These are phyloP conservation scores for Cyphomyrmex costatus DNA, from an alignment of 1,140 invertebrate species.

Conservation along the genomic window DNA sequence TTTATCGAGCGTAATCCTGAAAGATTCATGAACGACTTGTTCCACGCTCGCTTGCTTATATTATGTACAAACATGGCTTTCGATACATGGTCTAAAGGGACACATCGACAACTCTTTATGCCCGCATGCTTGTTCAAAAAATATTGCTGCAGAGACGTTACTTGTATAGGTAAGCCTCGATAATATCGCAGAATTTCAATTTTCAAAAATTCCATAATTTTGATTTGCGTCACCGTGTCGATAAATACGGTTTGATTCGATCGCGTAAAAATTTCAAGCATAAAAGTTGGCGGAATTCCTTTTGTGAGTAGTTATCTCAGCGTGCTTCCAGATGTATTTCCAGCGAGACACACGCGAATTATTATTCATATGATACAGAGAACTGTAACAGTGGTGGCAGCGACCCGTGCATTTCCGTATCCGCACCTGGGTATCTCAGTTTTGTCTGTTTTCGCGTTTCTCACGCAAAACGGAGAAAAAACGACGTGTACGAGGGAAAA, in stretches of 20 bases:
- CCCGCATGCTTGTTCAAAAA: conserved; percentile 3
- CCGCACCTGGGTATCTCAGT: conserved; percentile 48
- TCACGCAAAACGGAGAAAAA: conserved; percentile 28
- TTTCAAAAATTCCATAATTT: conserved; percentile 33
- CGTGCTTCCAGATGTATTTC: conserved; percentile 28
- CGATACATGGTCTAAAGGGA: conserved; percentile 25
- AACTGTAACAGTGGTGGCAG: background rate
- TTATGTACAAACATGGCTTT: conserved; percentile 47
- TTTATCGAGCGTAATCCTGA: conserved; percentile 74
- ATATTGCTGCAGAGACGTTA: conserved; percentile 30
- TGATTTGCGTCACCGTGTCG: background rate
- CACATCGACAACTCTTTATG: conserved; percentile 21
- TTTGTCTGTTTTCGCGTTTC: conserved; percentile 40
- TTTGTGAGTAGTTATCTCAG: conserved; percentile 12
- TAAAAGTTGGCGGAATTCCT: background rate
- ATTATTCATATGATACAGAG: conserved; percentile 42
- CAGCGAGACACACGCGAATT: conserved; percentile 16
- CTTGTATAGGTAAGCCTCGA: background rate
- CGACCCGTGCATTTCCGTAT: conserved; percentile 20
- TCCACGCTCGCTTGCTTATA: conserved; percentile 49
- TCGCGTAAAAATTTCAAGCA: conserved; percentile 12
- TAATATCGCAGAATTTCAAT: conserved; percentile 31
- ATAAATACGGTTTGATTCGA: background rate
- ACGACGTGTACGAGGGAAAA: conserved; percentile 51
- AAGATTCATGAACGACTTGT: conserved; percentile 71